These are phyloP conservation scores for Fistularia tabacaria DNA, from an alignment of 2,797 vertebrate genomes.

Conservation along the genomic window DNA sequence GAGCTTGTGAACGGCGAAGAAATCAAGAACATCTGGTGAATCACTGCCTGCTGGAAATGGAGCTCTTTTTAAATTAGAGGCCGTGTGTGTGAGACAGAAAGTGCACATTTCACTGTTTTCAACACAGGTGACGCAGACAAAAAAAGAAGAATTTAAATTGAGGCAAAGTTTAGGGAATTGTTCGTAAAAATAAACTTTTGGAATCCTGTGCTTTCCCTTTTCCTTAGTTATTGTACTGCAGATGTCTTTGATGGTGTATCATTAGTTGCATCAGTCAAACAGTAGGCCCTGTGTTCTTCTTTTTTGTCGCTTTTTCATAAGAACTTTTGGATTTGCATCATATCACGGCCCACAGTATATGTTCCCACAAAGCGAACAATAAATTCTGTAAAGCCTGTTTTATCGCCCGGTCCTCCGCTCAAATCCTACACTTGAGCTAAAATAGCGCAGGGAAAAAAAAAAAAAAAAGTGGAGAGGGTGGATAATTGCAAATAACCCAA, in stretches of 20 bases:
- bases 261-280: constrained; percentile 51
- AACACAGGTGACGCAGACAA: constrained; percentile 38
- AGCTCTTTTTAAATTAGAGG: constrained; percentile 49
- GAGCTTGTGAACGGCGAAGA: constrained; percentile 58
- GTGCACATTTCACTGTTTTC: constrained; percentile 29
- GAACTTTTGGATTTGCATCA: constrained; percentile 53
- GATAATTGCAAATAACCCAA: constrained; percentile 72
- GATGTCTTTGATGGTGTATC: constrained; percentile 43
- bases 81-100: constrained; percentile 26
- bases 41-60: constrained; percentile 42
- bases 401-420: constrained; percentile 22
- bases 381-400: constrained; percentile 32
- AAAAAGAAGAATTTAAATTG: constrained; percentile 16
- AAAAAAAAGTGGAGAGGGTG: constrained; percentile 50
- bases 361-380: constrained; percentile 49
- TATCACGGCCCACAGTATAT: constrained; percentile 31
- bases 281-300: constrained; percentile 13
- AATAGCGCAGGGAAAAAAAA: constrained; percentile 30
- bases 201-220: constrained; percentile 3
- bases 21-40: constrained; percentile 66
- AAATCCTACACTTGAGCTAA: constrained; percentile 52
- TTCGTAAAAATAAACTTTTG: constrained; percentile 7
- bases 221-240: constrained; percentile 13
- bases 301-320: constrained; percentile 27
- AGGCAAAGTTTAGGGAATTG: not conserved